Conservation (phyloP, 2,888 invertebrate genomes). For the Mythimna lalbum region DNA sequence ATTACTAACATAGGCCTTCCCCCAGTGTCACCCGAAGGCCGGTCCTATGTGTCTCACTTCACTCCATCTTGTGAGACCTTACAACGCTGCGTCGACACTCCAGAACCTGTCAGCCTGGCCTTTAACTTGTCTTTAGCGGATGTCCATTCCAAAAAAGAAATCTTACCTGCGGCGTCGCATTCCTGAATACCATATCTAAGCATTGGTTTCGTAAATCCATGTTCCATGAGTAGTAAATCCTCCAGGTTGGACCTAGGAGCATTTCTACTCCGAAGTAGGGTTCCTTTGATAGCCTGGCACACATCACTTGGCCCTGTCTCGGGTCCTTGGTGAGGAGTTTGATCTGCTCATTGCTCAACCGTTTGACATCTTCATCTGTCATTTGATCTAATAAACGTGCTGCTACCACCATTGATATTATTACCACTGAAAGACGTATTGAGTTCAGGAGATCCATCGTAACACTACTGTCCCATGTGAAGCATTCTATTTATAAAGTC, state of each 20-base stretch:
- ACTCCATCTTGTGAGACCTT: too few species aligned
- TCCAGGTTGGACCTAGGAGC: conserved; percentile 77
- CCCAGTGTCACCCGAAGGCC: too few species aligned
- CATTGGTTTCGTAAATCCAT: conserved; percentile 74
- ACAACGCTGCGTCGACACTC: too few species aligned
- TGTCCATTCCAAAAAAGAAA: conserved; percentile 1
- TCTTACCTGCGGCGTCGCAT: conserved; percentile 74
- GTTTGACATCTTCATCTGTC: too few species aligned
- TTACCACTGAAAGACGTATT: conserved; percentile 25
- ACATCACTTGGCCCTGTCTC: conserved; percentile 45
- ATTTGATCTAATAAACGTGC: too few species aligned
- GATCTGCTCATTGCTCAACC: fast-evolving
- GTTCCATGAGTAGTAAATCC: conserved; percentile 82
- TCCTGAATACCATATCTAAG: conserved; percentile 77
- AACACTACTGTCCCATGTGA: conserved; percentile 38
- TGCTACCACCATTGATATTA: conserved; percentile 16
- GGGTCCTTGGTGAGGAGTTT: background rate
- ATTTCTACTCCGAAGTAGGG: conserved; percentile 79
- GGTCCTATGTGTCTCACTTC: too few species aligned
- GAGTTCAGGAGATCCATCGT: conserved; percentile 40
- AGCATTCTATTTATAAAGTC: conserved; percentile 52
- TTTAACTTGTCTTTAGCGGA: too few species aligned
- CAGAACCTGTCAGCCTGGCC: too few species aligned
- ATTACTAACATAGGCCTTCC: too few species aligned
- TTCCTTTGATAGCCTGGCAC: conserved; percentile 69